A percentile compares a stretch with the other conserved stretches of the same genome.
These are phyloP conservation scores for Ciconia stormi DNA, from an alignment of 2,113 vertebrate species.

Conservation along the genomic window DNA sequence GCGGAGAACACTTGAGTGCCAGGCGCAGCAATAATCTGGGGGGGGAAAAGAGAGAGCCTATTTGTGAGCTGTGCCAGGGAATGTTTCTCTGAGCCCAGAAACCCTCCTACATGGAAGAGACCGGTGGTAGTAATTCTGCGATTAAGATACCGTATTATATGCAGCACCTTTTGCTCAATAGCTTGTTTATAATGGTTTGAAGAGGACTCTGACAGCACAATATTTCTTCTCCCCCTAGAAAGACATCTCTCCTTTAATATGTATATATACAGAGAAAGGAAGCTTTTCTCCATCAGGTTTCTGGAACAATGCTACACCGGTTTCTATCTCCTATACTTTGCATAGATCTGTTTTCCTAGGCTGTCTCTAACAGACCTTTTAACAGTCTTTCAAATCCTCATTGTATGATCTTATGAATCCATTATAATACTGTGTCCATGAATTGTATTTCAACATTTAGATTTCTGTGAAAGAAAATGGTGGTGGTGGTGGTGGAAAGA, in stretches of 20 bases:
- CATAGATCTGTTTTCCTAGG: background rate
- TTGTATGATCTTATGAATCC: background rate
- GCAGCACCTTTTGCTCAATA: background rate
- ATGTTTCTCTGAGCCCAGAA: background rate
- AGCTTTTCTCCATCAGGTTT: background rate
- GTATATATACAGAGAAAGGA: background rate
- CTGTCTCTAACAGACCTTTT: background rate
- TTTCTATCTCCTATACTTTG: background rate
- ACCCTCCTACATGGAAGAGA: background rate
- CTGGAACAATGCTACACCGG: background rate
- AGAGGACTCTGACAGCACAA: background rate
- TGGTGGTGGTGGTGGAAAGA: accelerated
- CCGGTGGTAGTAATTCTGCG: background rate
- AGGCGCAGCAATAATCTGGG: background rate
- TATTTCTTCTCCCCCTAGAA: background rate
- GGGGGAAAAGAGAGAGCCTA: background rate
- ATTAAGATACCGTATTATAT: background rate
- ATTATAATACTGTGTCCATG: background rate
- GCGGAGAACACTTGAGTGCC: background rate
- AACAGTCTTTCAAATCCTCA: background rate
- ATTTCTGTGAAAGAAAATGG: background rate
- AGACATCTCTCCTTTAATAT: background rate
- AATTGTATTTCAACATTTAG: background rate
- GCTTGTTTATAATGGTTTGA: background rate
- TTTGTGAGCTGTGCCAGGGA: background rate